Base-by-base conservation (phyloP, 2,888 invertebrate genomes). In the Druceiella hillmani region DNA sequence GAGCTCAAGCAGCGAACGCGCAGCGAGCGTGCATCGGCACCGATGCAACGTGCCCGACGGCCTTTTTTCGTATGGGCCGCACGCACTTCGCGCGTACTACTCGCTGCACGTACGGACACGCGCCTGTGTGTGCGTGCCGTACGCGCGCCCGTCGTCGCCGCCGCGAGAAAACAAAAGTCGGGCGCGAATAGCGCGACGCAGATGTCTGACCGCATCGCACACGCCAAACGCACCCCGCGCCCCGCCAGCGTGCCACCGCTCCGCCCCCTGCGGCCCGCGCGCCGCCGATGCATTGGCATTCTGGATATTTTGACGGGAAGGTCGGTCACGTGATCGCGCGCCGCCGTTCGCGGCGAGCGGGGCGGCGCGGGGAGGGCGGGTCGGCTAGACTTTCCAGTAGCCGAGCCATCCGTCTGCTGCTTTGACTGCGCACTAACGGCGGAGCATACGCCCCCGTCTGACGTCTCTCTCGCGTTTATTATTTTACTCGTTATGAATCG, bases 231-330 rank as follows among this genome's bases (percentile, higher is more conserved):
- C 54, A 50, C 56, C 55, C 56, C 50, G 34, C 48, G 31, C 44
- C 41, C 44, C 50, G 55, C 53, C 43, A 47, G 50, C 42, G 15
- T 52, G 42, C 39, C 50, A 49, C 51, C 44, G 54, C 53, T 55
- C 56, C 46, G 28, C 59, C 29, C 52, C 46, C 54, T 54, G 45
- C 46, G 31, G 44, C 38, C 34, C 25, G 12, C 12, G 25, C 25
- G 12, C 12, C 25, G 25, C 10, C n/a, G 3, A 25, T 7, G n/a
- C 25, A 11, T 10, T 66, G 66, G 69, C 69, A 69, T 69, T 69
- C 69, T 70, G 74, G 78, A 78, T 83, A 82, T 82, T 83, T 81
- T 82, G 82, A 83, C 82, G 81, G 82, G 81, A 81, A 82, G 81
- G 81, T 81, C 82, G 81, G 78, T 81, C 82, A 81, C 80, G 79